Conservation (phyloP, 2,888 invertebrate genomes). For the Entomobrya proxima region DNA sequence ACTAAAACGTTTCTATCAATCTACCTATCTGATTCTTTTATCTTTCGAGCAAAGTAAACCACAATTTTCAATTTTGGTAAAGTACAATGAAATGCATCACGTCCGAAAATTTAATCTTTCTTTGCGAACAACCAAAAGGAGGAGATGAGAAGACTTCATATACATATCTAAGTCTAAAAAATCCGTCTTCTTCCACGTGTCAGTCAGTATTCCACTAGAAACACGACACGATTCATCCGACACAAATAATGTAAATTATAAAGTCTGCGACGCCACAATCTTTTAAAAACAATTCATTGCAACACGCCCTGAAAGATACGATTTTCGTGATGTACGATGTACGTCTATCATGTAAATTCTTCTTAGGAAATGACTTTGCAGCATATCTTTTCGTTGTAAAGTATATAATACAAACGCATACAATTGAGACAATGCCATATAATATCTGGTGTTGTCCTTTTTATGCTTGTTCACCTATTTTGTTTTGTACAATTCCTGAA, state of each 20-base stretch:
- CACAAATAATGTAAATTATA: slow-evolving; percentile 45
- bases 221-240: slow-evolving; percentile 44
- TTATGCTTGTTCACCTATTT: too few species aligned
- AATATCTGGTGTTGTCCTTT: too few species aligned
- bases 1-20: neutral
- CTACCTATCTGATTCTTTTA: neutral
- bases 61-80: neutral
- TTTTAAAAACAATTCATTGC: too few species aligned
- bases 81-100: slow-evolving; percentile 25
- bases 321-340: too few species aligned
- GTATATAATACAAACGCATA: too few species aligned
- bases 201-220: slow-evolving; percentile 37
- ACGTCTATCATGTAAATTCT: too few species aligned
- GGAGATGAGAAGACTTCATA: neutral
- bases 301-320: too few species aligned
- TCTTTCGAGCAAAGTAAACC: neutral
- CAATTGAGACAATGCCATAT: too few species aligned
- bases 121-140: neutral
- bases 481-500: too few species aligned
- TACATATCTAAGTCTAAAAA: slow-evolving; percentile 10
- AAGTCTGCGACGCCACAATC: too few species aligned
- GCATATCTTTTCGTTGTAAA: too few species aligned
- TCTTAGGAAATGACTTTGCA: too few species aligned
- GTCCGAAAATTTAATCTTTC: slow-evolving; percentile 13
- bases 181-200: slow-evolving; percentile 60